Evolutionary conservation across 2,888 invertebrate species (phyloP).

Genomic region (Volucella zonaria): DNA sequence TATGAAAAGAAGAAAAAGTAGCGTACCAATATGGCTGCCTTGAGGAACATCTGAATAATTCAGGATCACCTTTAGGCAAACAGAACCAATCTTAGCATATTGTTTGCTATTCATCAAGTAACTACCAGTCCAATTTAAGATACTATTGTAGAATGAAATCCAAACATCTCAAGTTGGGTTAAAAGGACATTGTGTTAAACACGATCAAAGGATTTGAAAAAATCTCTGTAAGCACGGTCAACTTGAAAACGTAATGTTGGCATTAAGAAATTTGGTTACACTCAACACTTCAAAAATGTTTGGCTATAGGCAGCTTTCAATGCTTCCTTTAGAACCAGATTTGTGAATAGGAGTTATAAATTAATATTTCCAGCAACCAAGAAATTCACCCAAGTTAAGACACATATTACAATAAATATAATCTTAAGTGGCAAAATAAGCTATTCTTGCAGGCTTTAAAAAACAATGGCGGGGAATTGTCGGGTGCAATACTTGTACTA

Average conservation of each 20-base stretch:
- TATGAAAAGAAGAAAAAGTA: background rate
- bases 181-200: background rate
- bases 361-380: slow-evolving; percentile 5
- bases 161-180: background rate
- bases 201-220: too few species aligned
- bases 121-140: background rate
- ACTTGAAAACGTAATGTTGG: too few species aligned
- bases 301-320: slow-evolving; percentile 11
- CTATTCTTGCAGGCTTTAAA: background rate
- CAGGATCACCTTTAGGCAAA: background rate
- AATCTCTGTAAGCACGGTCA: too few species aligned
- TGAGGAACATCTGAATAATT: slow-evolving; percentile 13
- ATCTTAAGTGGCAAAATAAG: background rate
- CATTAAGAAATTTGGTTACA: too few species aligned
- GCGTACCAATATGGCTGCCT: background rate
- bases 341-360: slow-evolving; percentile 15
- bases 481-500: slow-evolving; percentile 1
- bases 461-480: background rate
- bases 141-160: background rate
- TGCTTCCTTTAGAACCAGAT: background rate
- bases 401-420: slow-evolving; percentile 10
- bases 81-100: slow-evolving; percentile 8
- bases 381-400: background rate
- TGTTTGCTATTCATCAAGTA: slow-evolving; percentile 10
- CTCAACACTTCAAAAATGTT: too few species aligned